phyloP scores from a whole-genome alignment of 64 coral and sea anemone species.

The Actinia equina region DNA sequence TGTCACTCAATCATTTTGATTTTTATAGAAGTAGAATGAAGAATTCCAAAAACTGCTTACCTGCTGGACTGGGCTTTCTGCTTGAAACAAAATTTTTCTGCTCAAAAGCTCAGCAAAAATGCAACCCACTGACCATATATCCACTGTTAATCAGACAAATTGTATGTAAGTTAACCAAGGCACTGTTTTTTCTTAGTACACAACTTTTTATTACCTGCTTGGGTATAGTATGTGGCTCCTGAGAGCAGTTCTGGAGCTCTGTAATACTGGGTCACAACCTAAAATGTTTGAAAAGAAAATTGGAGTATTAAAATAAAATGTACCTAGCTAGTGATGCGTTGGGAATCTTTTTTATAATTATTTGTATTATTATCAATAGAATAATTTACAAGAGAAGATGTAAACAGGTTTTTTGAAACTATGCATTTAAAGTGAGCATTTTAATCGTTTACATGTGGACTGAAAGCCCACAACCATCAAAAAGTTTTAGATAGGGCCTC shows the following conservation, averaged over 20 bases:
- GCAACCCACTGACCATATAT: conserved; percentile 98
- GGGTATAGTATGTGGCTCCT: conserved; percentile 86
- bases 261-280: conserved; percentile 99
- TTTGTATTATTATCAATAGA: no score
- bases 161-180: no score
- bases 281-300: neutral
- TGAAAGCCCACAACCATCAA: no score
- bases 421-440: no score
- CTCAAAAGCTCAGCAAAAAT: conserved; percentile 98
- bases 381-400: no score
- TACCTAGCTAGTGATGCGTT: neutral
- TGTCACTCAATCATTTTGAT: no score
- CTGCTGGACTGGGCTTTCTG: conserved; percentile 95
- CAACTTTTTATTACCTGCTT: conserved; percentile 58
- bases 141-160: conserved; percentile 64
- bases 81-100: conserved; percentile 95
- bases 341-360: no score
- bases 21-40: neutral
- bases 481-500: no score
- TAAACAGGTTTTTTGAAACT: no score
- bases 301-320: neutral
- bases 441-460: no score
- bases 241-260: conserved; percentile 89
- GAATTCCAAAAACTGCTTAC: neutral
- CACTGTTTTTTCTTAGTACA: neutral